Conservation (phyloP, 2,797 vertebrate genomes). For the Pachyuromys duprasi region DNA sequence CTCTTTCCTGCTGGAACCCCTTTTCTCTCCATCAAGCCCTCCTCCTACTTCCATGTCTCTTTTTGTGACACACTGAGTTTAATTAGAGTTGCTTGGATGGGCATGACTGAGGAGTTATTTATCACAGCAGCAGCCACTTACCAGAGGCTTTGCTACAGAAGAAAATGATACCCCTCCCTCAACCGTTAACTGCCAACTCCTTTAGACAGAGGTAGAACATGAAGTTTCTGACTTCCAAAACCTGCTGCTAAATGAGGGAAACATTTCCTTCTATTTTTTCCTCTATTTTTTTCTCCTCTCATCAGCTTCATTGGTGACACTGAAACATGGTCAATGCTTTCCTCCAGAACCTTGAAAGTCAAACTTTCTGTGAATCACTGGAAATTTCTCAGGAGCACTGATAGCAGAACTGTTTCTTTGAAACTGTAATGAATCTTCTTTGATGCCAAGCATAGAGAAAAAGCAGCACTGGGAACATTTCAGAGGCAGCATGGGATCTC, state of each 20-base stretch:
- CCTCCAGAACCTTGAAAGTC: neutral
- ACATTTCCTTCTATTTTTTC: slow-evolving; percentile 24
- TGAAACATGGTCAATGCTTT: slow-evolving; percentile 24
- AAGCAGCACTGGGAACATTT: neutral
- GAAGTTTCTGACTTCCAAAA: neutral
- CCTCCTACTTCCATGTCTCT: neutral
- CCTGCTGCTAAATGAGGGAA: neutral
- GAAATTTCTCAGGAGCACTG: neutral
- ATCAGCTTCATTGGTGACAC: neutral
- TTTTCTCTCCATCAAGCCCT: neutral
- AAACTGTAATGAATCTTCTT: slow-evolving; percentile 58
- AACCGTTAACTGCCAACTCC: neutral
- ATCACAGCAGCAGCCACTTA: neutral
- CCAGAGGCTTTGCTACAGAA: neutral
- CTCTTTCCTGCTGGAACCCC: neutral
- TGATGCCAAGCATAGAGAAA: slow-evolving; percentile 22
- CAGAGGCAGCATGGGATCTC: neutral
- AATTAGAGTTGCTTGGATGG: neutral
- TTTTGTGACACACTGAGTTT: neutral
- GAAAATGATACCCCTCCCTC: neutral
- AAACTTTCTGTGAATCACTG: slow-evolving; percentile 24
- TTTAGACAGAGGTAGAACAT: neutral
- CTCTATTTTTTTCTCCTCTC: neutral
- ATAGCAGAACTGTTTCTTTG: slow-evolving; percentile 28
- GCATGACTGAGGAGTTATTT: neutral